Evolutionary conservation across 1,140 invertebrate species (phyloP).

Genomic region (Gonioctena quinquepunctata): DNA sequence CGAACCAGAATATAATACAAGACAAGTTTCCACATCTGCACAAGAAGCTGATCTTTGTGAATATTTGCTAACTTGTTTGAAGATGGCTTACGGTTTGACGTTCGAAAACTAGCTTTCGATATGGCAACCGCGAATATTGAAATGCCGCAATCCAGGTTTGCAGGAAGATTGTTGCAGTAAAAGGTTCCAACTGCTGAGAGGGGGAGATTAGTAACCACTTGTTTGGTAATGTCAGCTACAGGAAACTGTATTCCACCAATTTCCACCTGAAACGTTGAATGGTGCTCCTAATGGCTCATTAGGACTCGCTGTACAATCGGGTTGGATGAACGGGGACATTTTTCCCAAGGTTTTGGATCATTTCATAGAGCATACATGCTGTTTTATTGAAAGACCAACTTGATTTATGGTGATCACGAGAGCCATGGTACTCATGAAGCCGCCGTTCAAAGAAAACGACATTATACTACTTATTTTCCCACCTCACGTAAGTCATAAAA

Average conservation of each 20-base stretch:
- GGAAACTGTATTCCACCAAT: conserved; percentile 35
- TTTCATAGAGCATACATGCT: conserved; percentile 51
- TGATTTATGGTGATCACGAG: conserved; percentile 54
- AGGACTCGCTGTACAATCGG: conserved; percentile 48
- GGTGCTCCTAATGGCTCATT: conserved; percentile 51
- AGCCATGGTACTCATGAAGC: conserved; percentile 51
- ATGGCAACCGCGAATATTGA: background rate
- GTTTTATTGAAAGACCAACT: conserved; percentile 47
- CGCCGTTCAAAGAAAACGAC: conserved; percentile 43
- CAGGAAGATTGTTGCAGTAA: background rate
- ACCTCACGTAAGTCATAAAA: conserved; percentile 56
- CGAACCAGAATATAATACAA: too few species aligned
- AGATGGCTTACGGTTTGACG: background rate
- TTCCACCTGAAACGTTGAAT: conserved; percentile 42
- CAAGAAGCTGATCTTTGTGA: too few species aligned
- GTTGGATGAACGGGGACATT: conserved; percentile 56
- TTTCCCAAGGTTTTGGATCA: conserved; percentile 51
- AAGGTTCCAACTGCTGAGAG: conserved; percentile 43
- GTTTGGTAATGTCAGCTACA: conserved; percentile 31
- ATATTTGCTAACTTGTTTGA: too few species aligned
- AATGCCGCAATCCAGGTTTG: background rate
- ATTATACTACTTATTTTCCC: conserved; percentile 56
- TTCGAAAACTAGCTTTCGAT: background rate
- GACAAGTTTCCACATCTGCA: too few species aligned
- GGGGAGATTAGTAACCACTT: conserved; percentile 45